These are phyloP conservation scores for Panthera leo DNA, from an alignment of 2,113 vertebrate species.

Conservation along the genomic window DNA sequence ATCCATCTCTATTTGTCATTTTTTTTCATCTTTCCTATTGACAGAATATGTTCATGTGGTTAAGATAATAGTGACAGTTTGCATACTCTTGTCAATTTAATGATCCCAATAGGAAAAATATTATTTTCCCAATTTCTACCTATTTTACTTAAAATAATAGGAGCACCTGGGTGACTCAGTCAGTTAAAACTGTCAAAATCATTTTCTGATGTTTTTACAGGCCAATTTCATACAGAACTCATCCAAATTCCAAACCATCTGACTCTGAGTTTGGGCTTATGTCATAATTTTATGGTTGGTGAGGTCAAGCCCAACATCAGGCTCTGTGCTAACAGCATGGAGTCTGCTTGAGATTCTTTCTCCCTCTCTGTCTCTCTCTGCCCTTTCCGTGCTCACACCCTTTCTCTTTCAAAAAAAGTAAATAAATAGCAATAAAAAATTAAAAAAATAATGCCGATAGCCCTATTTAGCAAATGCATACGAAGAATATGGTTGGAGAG, in stretches of 20 bases:
- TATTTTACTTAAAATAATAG: not conserved
- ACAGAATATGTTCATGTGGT: not conserved
- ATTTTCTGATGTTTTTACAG: constrained; percentile 73
- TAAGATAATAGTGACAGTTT: not conserved
- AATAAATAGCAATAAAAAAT: not conserved
- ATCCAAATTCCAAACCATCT: constrained; percentile 64
- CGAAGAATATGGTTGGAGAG: not conserved
- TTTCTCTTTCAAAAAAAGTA: too few relatives aligned
- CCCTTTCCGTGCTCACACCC: too few relatives aligned
- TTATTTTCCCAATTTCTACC: not conserved
- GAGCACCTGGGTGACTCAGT: too few relatives aligned
- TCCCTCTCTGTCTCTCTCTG: too few relatives aligned
- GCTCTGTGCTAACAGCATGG: too few relatives aligned
- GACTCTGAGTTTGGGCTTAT: too few relatives aligned
- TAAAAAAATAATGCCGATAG: not conserved
- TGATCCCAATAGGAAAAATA: not conserved
- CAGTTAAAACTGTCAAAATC: too few relatives aligned
- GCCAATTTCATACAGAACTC: constrained; percentile 73
- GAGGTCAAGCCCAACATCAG: too few relatives aligned
- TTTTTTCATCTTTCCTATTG: not conserved
- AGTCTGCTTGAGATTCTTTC: too few relatives aligned
- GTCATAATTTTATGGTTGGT: too few relatives aligned
- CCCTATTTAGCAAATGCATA: not conserved
- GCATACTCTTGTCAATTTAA: not conserved
- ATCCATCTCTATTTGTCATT: not conserved